phyloP scores from a whole-genome alignment of 2,888 invertebrate species.

The Morpho achilles region DNA sequence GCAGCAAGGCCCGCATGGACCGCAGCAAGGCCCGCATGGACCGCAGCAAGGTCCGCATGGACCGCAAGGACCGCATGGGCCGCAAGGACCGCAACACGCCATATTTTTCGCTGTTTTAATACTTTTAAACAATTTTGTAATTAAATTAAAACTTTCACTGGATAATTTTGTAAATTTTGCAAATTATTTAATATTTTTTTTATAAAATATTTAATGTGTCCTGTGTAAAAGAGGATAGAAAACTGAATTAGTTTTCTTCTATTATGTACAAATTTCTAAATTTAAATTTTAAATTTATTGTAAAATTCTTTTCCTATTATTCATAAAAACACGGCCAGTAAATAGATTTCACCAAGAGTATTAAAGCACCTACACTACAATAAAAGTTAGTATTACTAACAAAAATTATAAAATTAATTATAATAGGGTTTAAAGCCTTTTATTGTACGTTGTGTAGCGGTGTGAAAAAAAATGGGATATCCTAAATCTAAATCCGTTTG shows the following conservation, averaged over 20 bases:
- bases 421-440: no score
- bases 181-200: slow-evolving; percentile 4
- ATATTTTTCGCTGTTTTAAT: slow-evolving; percentile 3
- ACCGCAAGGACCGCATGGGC: slow-evolving; percentile 13
- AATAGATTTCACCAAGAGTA: not conserved
- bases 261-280: slow-evolving; percentile 4
- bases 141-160: slow-evolving; percentile 5
- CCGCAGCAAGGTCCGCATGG: slow-evolving; percentile 25
- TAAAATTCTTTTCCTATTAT: slow-evolving; percentile 14
- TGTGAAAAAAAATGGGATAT: no score
- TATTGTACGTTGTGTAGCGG: no score
- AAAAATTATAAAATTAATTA: no score
- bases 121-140: not conserved
- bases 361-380: no score
- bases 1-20: slow-evolving; percentile 12
- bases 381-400: no score
- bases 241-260: slow-evolving; percentile 6
- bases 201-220: slow-evolving; percentile 13
- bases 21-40: slow-evolving; percentile 18
- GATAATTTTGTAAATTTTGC: slow-evolving; percentile 6
- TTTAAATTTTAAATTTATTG: slow-evolving; percentile 9
- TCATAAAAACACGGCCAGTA: slow-evolving; percentile 4
- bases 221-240: slow-evolving; percentile 11
- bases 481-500: no score
- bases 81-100: slow-evolving; percentile 14